Percentiles rank a stretch among this genome's conserved stretches.
Conservation (phyloP, 2,888 invertebrate species). For the Kryphioiulus occultus region DNA sequence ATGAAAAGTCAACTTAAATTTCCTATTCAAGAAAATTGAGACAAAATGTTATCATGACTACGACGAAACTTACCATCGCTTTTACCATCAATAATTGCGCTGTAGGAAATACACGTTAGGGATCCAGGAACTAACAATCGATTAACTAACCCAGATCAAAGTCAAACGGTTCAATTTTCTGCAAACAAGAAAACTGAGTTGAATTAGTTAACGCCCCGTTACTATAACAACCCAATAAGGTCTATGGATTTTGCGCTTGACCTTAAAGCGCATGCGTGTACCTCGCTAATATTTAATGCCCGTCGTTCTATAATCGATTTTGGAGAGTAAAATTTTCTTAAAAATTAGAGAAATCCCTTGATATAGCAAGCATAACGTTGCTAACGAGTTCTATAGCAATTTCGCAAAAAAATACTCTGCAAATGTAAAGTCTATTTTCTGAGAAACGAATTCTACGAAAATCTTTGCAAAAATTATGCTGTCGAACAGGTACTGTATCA, state of each 20-base stretch:
- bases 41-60: no score
- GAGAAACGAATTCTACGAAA: no score
- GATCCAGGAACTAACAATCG: neutral
- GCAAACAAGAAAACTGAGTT: neutral
- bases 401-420: no score
- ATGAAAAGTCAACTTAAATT: no score
- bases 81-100: no score
- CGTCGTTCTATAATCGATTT: neutral
- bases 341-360: neutral
- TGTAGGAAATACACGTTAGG: no score
- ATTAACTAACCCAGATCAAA: slow-evolving; percentile 6
- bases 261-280: neutral
- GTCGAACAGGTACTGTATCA: no score
- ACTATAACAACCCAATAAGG: neutral
- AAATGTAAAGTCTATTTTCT: no score
- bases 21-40: no score
- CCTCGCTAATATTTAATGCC: neutral
- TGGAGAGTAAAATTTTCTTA: neutral
- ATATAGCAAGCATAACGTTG: neutral
- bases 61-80: no score
- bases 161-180: neutral
- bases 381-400: no score
- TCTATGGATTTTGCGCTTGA: neutral
- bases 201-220: slow-evolving; percentile 24
- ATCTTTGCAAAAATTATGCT: no score